Evolutionary conservation across 2,888 invertebrate genomes (phyloP).

Genomic region (Melipona beecheii): DNA sequence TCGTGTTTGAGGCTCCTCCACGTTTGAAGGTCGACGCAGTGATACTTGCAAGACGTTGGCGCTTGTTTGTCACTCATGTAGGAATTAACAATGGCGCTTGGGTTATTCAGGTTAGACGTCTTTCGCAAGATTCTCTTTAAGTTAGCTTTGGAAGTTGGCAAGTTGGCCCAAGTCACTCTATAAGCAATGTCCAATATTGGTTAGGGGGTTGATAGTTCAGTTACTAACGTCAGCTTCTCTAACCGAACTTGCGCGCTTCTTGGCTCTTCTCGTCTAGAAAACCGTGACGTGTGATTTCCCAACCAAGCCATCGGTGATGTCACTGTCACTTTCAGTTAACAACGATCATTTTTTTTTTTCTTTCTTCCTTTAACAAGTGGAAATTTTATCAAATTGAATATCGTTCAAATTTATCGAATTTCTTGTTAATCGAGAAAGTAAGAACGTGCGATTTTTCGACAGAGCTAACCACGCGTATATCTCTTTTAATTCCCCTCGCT

Average conservation of each 20-base stretch:
- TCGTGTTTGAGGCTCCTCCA: not conserved
- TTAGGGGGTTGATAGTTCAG: not conserved
- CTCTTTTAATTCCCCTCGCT: no score
- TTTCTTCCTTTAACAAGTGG: no score
- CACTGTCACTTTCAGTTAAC: not conserved
- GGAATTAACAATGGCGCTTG: not conserved
- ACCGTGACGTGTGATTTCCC: not conserved
- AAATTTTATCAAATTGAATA: no score
- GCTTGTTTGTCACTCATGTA: not conserved
- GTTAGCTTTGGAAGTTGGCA: slow-evolving; percentile 2
- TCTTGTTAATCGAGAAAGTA: no score
- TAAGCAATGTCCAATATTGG: slow-evolving; percentile 24
- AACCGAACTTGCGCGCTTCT: not conserved
- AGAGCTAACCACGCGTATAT: no score
- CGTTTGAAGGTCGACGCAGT: not conserved
- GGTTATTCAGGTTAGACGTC: no score
- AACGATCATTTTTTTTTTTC: no score
- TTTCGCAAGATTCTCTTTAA: not conserved
- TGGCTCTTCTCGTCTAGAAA: no score
- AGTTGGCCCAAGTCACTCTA: not conserved
- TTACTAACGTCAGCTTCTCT: not conserved
- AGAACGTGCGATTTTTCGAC: no score
- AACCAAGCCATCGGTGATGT: not conserved
- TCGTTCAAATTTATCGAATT: no score
- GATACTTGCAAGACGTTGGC: not conserved